Evolutionary conservation across 1,140 invertebrate genomes (phyloP), one percentile per base, ranked within the genome.

Genomic region (Harlomillsia oculata): DNA sequence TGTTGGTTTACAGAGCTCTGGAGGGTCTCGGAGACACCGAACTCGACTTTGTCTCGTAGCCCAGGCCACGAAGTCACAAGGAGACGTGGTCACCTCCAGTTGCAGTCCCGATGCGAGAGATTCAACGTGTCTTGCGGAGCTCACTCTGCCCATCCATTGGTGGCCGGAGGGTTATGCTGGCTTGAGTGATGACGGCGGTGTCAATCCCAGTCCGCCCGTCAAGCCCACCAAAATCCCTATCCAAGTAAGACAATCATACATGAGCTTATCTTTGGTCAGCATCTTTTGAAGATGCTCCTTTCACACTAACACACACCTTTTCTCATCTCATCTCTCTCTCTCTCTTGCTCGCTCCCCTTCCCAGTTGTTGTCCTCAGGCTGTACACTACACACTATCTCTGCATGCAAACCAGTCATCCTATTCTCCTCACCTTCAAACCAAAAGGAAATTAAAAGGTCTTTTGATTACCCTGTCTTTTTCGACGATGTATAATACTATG

Each of bases 41-140:
- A 65, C 60, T 41, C 26, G 62, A 28, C 53, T 62, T 30, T 64
- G 60, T 48, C 53, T 63, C 39, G 66, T 64, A 34, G 61, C 65
- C 13, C 62, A 59, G 54, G 63, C 57, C 14, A 60, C 60, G 32
- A 65, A 65, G 63, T 45, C 70, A 71, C 40, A 55, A 28, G 66
- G 66, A 3, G 66, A 70, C 34, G 75, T 83, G 0, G 71, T 91
- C 25, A 82, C 83, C 20, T 84, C 87, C 0, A 82, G 85, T 2
- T 93, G 89, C 71, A 87, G 83, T 66, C 89, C 89, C 0, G 86
- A 89, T 68, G 85, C 84, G 3, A 84, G 89, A 62, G 88, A 92
- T 66, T 88, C 87, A 0, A 89, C 89, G 1, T 95, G 90, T 66
- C 74, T 94, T 37, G 89, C 88, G 2, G 85, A 73, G 45, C 72